Base-by-base conservation (phyloP, 1,140 invertebrate species). In the Zophobas atratus region DNA sequence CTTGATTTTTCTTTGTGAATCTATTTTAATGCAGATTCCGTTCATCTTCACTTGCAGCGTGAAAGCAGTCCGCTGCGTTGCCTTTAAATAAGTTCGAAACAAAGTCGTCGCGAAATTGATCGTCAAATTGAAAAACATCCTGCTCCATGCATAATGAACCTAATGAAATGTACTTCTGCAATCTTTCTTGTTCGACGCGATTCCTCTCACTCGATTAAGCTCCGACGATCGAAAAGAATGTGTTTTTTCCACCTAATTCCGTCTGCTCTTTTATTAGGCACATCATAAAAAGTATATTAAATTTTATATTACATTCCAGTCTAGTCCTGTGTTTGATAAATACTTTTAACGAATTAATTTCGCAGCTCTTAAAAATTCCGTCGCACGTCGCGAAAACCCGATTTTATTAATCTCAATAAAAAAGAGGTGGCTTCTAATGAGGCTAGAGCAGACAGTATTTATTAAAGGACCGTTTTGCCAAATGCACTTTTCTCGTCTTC, bases 401-500 rank as follows among this genome's bases (percentile, higher is more conserved):
- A 70, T 41, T 48, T 72, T 72, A 72, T 72, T 72, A 72, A 72
- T 72, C 70, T 34, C 51, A 32, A 72, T 72, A 72, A 72, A 71
- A 51, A 35, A 53, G 20, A 6, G n/a, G n/a, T 72, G 38, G 33
- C 38, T 41, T 36, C 33, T 72, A 53, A 72, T 72, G 33, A 72
- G 70, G 36, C 56, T 8, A 2, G 36, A 55, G 49, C 49, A 55
- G 51, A 73, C 3, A 73, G 34, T 73, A 73, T 73, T 73, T 73
- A 55, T 67, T 67, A 56, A 77, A 57, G 60, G 49, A 75, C 36
- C 77, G 77, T 80, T 80, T 76, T 55, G 60, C 70, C 70, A 79
- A 79, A 77, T 81, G 75, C 77, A 81, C 75, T 81, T 81, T 81
- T 51, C 80, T 79, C 75, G 77, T 81, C 75, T 77, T 72, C 56